These are phyloP conservation scores for Alethe castanea DNA, from an alignment of 2,113 vertebrate species.

Conservation along the genomic window DNA sequence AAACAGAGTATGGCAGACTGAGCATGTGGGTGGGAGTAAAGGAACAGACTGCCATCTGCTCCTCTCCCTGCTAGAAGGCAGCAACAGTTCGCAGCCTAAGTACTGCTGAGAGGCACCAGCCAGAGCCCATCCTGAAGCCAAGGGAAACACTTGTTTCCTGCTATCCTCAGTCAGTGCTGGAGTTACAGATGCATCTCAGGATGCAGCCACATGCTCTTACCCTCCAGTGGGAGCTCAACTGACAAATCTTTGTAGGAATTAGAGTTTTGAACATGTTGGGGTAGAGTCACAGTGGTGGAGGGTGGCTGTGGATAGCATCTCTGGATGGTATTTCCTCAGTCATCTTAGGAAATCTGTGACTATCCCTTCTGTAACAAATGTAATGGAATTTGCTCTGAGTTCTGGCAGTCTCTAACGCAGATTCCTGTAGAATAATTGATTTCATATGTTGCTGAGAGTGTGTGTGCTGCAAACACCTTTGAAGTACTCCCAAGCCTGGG, in stretches of 20 bases:
- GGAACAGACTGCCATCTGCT: neutral
- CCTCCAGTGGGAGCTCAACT: neutral
- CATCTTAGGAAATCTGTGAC: neutral
- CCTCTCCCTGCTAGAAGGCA: neutral
- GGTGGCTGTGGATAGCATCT: neutral
- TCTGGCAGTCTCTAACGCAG: neutral
- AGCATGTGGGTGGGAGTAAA: neutral
- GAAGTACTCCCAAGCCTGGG: neutral
- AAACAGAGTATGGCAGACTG: neutral
- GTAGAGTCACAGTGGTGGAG: neutral
- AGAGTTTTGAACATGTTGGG: neutral
- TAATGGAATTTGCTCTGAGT: neutral
- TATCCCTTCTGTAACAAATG: neutral
- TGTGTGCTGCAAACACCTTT: neutral
- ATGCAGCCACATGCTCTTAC: neutral
- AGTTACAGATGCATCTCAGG: fast-evolving
- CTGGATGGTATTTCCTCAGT: neutral
- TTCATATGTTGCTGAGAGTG: neutral
- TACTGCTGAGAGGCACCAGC: neutral
- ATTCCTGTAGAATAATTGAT: neutral
- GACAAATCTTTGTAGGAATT: neutral
- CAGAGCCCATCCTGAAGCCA: neutral
- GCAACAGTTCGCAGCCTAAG: neutral
- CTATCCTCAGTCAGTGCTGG: neutral
- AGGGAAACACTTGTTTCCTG: neutral